phyloP scores from a whole-genome alignment of 1,140 invertebrate species.

The Tribolium castaneum region DNA sequence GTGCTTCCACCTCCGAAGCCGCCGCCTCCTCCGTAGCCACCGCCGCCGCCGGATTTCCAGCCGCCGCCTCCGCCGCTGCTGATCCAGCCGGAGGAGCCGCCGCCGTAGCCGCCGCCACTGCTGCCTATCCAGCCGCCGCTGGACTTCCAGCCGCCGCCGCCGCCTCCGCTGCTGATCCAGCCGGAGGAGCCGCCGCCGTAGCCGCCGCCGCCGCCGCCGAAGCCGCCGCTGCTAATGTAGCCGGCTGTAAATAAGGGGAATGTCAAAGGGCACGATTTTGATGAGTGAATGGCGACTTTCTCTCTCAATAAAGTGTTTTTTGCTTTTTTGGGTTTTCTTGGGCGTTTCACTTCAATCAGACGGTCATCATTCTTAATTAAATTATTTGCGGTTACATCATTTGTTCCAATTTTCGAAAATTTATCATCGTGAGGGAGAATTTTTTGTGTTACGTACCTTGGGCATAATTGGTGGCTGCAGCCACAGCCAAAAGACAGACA shows the following conservation, averaged over 20 bases:
- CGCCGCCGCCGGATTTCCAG: slow-evolving; percentile 40
- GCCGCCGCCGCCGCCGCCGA: slow-evolving; percentile 34
- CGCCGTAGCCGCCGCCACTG: slow-evolving; percentile 37
- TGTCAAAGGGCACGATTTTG: slow-evolving; percentile 17
- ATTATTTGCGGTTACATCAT: neutral
- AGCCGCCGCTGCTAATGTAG: slow-evolving; percentile 48
- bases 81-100: slow-evolving; percentile 40
- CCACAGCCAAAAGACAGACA: slow-evolving; percentile 53
- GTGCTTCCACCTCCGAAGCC: slow-evolving; percentile 32
- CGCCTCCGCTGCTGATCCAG: slow-evolving; percentile 41
- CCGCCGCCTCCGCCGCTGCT: slow-evolving; percentile 45
- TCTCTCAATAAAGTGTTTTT: neutral
- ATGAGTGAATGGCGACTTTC: slow-evolving; percentile 11
- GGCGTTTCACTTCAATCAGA: neutral
- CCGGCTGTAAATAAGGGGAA: slow-evolving; percentile 44
- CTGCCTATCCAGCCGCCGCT: slow-evolving; percentile 42
- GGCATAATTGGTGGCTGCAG: slow-evolving; percentile 43
- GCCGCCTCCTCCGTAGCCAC: slow-evolving; percentile 39
- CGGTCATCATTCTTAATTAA: neutral
- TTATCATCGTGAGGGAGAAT: no score
- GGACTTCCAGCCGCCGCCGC: slow-evolving; percentile 38
- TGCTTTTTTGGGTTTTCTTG: neutral
- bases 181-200: slow-evolving; percentile 30
- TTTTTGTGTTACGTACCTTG: slow-evolving; percentile 41
- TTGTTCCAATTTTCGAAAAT: neutral